A percentile compares a stretch with the other conserved stretches of the same genome.
phyloP scores from a whole-genome alignment of 2,113 vertebrate species.

The Embiotoca jacksoni region DNA sequence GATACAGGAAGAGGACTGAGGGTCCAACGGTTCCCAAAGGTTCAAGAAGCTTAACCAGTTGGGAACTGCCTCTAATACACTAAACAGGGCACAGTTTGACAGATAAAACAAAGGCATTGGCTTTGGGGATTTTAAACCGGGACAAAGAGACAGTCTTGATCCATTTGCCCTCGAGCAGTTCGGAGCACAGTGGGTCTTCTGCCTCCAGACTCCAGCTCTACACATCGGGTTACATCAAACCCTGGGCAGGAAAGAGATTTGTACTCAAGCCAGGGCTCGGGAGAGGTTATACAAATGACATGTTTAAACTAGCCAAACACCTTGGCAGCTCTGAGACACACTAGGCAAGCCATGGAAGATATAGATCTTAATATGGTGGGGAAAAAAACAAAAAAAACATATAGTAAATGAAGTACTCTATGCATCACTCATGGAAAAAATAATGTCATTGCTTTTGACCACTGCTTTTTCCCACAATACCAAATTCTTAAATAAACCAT shows the following conservation, averaged over 20 bases:
- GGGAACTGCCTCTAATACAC: constrained; percentile 41
- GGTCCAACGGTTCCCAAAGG: constrained; percentile 19
- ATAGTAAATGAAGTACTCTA: neutral
- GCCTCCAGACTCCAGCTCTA: constrained; percentile 35
- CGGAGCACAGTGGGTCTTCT: constrained; percentile 50
- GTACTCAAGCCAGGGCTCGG: constrained; percentile 32
- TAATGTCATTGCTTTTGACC: neutral
- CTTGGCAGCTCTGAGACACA: constrained; percentile 8
- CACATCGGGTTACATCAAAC: constrained; percentile 51
- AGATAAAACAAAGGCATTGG: constrained; percentile 58
- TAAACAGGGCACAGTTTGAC: constrained; percentile 43
- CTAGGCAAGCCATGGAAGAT: constrained; percentile 14
- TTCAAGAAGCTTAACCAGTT: constrained; percentile 42
- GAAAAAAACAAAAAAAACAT: neutral
- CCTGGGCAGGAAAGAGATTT: constrained; percentile 46
- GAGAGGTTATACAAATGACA: constrained; percentile 31
- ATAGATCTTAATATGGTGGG: neutral
- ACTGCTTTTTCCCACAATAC: neutral
- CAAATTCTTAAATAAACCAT: neutral
- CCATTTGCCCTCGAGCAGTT: constrained; percentile 52
- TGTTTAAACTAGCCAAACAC: constrained; percentile 46
- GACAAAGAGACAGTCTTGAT: constrained; percentile 46
- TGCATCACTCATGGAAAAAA: neutral
- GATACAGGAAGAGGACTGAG: constrained; percentile 15
- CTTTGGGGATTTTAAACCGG: constrained; percentile 52